Percentiles rank a stretch among this genome's conserved stretches.
phyloP scores from a whole-genome alignment of 2,113 vertebrate genomes.

The Catagonus wagneri region DNA sequence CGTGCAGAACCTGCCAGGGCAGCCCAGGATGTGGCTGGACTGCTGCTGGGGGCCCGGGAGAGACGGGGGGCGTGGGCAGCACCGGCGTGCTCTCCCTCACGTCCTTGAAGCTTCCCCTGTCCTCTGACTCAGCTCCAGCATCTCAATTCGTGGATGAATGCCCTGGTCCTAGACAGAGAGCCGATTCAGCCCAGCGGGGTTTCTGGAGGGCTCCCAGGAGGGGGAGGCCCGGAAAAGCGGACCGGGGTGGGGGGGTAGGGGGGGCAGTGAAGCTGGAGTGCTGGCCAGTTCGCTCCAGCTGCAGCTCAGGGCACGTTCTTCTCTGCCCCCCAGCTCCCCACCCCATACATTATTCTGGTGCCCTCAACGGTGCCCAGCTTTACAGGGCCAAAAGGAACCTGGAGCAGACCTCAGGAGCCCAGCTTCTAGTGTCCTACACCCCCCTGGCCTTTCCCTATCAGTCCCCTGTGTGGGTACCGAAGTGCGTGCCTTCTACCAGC shows the following conservation, averaged over 20 bases:
- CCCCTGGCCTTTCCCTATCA: not conserved
- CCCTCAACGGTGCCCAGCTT: not conserved
- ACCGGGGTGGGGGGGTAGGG: too few species aligned
- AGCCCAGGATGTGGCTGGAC: not conserved
- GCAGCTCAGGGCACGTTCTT: not conserved
- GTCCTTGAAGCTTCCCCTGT: constrained; percentile 46
- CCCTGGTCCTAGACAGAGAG: constrained; percentile 68
- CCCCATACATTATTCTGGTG: not conserved
- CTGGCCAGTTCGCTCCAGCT: constrained; percentile 61
- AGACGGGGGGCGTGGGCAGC: not conserved
- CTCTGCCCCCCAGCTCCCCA: not conserved
- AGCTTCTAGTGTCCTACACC: not conserved
- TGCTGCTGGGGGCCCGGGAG: not conserved
- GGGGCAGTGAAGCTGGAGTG: not conserved
- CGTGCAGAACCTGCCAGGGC: not conserved
- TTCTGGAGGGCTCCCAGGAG: constrained; percentile 68
- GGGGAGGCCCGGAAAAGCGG: constrained; percentile 45
- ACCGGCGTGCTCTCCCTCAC: constrained; percentile 57
- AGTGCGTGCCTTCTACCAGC: not conserved
- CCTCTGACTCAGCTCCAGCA: constrained; percentile 62
- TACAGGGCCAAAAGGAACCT: not conserved
- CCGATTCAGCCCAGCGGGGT: constrained; percentile 61
- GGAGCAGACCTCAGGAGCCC: not conserved
- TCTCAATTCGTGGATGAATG: constrained; percentile 59
- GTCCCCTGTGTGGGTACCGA: not conserved